Conservation (phyloP, 1,140 invertebrate species). For the Mizuhopecten yessoensis region DNA sequence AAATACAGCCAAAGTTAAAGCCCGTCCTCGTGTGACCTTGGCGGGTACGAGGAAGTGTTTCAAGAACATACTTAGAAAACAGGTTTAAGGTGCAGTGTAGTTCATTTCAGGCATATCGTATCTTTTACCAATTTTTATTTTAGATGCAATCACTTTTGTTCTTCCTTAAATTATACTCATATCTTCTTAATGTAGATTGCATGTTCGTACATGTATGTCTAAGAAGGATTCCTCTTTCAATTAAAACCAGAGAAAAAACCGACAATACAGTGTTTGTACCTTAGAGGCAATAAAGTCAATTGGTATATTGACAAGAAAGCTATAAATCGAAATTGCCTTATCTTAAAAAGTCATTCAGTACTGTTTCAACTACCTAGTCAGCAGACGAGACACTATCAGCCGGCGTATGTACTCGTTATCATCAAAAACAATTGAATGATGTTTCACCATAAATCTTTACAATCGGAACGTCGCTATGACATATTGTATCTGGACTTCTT, state of each 20-base stretch:
- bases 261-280: neutral
- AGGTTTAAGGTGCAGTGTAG: too few relatives aligned
- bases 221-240: too few relatives aligned
- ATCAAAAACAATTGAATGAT: constrained; percentile 26
- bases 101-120: too few relatives aligned
- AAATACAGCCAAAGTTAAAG: too few relatives aligned
- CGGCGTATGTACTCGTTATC: neutral
- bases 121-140: too few relatives aligned
- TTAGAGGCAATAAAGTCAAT: neutral
- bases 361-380: neutral
- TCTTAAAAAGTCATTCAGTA: neutral
- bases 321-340: neutral
- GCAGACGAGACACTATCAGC: neutral
- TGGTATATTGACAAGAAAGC: neutral
- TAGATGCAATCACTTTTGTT: too few relatives aligned
- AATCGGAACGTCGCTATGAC: neutral
- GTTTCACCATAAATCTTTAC: constrained; percentile 1
- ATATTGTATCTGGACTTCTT: constrained; percentile 10
- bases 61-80: too few relatives aligned
- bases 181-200: too few relatives aligned
- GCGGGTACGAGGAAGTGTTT: too few relatives aligned
- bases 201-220: too few relatives aligned
- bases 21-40: too few relatives aligned
- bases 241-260: neutral
- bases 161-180: too few relatives aligned